These are phyloP conservation scores for Eilema depressum DNA, from an alignment of 2,888 invertebrate species.

Conservation along the genomic window DNA sequence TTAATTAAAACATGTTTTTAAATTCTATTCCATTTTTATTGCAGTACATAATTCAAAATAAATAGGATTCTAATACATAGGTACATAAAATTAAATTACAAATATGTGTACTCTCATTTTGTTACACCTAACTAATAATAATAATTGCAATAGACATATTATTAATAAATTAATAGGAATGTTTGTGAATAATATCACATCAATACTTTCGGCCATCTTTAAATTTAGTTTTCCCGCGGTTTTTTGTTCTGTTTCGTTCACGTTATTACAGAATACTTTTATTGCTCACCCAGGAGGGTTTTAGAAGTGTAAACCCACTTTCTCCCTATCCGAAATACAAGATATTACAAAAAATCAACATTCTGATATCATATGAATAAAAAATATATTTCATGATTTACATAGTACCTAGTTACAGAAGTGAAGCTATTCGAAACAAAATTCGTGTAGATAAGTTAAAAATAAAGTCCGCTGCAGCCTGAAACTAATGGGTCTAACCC, in stretches of 20 bases:
- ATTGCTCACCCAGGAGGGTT: no score
- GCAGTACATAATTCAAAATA: constrained; percentile 48
- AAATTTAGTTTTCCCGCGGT: constrained; percentile 7
- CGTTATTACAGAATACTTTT: no score
- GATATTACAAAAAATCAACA: no score
- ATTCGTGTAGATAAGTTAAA: no score
- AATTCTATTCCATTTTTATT: constrained; percentile 45
- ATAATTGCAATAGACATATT: constrained; percentile 23
- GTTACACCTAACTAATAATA: constrained; percentile 36
- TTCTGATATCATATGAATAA: no score
- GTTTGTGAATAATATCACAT: constrained; percentile 28
- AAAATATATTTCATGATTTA: no score
- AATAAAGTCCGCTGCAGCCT: no score
- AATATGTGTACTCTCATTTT: constrained; percentile 51
- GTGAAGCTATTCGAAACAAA: no score
- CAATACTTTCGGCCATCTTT: not conserved
- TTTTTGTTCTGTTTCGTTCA: constrained; percentile 20
- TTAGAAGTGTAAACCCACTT: no score
- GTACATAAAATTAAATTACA: constrained; percentile 29
- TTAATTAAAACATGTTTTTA: constrained; percentile 3
- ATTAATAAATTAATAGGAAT: constrained; percentile 43
- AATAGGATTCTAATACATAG: constrained; percentile 44
- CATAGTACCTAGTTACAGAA: no score
- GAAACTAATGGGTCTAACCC: no score
- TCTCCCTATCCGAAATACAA: no score